Conservation (phyloP, 2,888 invertebrate genomes). For the Eristalis arbustorum region DNA sequence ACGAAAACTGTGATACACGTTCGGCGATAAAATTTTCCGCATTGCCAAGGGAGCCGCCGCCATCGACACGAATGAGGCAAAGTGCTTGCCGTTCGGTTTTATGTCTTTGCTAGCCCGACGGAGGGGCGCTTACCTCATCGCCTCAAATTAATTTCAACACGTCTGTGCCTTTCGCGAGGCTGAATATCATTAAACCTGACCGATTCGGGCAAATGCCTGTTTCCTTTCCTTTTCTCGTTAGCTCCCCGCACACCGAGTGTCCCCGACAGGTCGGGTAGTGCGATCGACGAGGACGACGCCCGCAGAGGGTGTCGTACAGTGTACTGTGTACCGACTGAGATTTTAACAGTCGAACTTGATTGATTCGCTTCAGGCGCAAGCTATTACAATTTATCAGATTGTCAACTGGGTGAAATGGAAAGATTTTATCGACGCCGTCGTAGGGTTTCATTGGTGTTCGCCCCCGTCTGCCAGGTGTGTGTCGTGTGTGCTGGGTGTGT, state of each 20-base stretch:
- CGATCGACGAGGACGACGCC: background rate
- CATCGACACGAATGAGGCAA: background rate
- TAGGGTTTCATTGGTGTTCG: conserved; percentile 27
- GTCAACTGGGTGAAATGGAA: conserved; percentile 48
- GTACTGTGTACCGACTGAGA: conserved; percentile 16
- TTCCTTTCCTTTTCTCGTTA: conserved; percentile 36
- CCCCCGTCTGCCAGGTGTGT: conserved; percentile 43
- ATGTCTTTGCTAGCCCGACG: background rate
- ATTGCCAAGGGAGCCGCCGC: background rate
- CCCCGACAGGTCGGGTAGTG: background rate
- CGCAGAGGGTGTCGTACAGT: too few species aligned
- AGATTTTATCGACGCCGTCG: conserved; percentile 49
- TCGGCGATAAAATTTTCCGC: conserved; percentile 22
- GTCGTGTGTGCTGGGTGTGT: background rate
- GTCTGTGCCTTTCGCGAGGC: conserved; percentile 28
- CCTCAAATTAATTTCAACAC: conserved; percentile 58
- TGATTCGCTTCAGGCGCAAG: conserved; percentile 56
- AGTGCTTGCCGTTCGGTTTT: background rate
- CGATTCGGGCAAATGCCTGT: conserved; percentile 46
- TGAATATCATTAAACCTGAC: conserved; percentile 64
- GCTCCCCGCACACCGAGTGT: background rate
- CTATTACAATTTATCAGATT: conserved; percentile 65
- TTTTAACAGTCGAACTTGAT: conserved; percentile 52
- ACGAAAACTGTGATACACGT: conserved; percentile 36
- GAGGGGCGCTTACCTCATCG: background rate